Conservation (phyloP, 1,140 invertebrate species). For the Calosoma granatense region DNA sequence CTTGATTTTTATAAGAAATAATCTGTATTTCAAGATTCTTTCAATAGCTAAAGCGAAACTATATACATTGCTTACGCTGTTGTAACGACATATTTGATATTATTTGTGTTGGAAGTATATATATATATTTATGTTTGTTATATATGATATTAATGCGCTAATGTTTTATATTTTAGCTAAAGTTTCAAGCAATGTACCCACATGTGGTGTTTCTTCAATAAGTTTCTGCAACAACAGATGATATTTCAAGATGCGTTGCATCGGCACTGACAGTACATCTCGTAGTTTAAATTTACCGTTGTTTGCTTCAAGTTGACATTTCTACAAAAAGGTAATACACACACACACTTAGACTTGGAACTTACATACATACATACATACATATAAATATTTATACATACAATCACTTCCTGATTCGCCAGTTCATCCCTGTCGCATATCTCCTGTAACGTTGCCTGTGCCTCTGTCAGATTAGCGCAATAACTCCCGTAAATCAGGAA, state of each 20-base stretch:
- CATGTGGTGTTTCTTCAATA: slow-evolving; percentile 77
- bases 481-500: slow-evolving; percentile 93
- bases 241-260: slow-evolving; percentile 97
- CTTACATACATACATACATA: not conserved
- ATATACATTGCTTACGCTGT: no score
- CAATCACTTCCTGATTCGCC: slow-evolving; percentile 44
- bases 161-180: not conserved
- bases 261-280: slow-evolving; percentile 91
- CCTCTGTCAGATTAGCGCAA: slow-evolving; percentile 81
- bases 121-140: no score
- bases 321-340: slow-evolving; percentile 53
- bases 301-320: slow-evolving; percentile 86
- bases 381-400: slow-evolving; percentile 27
- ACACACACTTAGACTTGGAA: no score
- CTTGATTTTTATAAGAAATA: no score
- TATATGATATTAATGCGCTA: no score
- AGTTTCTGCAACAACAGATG: slow-evolving; percentile 88
- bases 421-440: slow-evolving; percentile 46
- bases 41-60: no score
- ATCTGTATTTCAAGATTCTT: no score
- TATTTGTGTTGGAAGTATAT: no score
- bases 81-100: no score
- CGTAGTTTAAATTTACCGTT: slow-evolving; percentile 90
- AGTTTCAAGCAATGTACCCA: slow-evolving; percentile 34
- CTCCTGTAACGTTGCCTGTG: slow-evolving; percentile 69